phyloP scores from a whole-genome alignment of 2,797 vertebrate species.

The Amazona finschi region DNA sequence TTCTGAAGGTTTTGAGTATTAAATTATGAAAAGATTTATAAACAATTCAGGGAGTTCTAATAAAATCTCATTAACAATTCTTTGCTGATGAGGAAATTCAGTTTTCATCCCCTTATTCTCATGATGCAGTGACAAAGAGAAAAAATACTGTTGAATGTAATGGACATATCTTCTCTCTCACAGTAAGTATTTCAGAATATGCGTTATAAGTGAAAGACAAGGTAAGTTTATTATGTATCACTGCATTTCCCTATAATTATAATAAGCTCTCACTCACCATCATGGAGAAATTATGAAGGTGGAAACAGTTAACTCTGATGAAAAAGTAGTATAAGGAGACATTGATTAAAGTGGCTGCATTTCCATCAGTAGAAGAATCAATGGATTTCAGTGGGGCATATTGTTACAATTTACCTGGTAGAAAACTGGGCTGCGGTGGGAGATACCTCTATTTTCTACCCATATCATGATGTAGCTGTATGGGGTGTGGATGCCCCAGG shows the following conservation, averaged over 20 bases:
- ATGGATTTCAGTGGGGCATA: background rate
- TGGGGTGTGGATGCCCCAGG: fast-evolving
- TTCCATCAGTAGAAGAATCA: background rate
- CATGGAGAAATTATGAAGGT: background rate
- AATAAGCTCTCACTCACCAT: background rate
- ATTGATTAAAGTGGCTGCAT: background rate
- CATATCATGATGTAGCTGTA: fast-evolving
- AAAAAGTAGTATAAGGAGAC: background rate
- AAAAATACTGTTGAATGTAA: background rate
- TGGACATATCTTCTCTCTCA: background rate
- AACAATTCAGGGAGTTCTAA: background rate
- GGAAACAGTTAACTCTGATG: background rate
- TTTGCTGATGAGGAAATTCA: background rate
- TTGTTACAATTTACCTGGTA: background rate
- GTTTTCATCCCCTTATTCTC: background rate
- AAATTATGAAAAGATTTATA: background rate
- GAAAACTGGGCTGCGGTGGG: background rate
- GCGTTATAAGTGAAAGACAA: background rate
- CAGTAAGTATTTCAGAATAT: background rate
- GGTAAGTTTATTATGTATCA: background rate
- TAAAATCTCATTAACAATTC: slow-evolving; percentile 1
- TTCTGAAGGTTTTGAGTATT: background rate
- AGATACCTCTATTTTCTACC: background rate
- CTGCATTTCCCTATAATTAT: background rate
- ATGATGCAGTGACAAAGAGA: background rate